Conservation (phyloP, 2,888 invertebrate genomes). For the Tenthredo mesomela region DNA sequence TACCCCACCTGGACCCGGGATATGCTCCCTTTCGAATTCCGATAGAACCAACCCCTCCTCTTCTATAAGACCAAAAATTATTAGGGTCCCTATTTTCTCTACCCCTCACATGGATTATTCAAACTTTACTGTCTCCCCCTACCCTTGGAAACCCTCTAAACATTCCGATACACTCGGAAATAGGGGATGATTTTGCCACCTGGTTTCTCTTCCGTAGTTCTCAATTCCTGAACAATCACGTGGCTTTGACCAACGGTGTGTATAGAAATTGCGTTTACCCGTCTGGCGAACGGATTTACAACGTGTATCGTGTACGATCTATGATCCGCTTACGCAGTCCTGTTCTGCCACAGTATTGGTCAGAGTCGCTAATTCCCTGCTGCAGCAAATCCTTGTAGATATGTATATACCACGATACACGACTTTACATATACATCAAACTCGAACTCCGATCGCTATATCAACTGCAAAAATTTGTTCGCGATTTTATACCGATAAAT, state of each 20-base stretch:
- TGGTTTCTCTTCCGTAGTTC: slow-evolving; percentile 20
- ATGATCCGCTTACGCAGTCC: slow-evolving; percentile 49
- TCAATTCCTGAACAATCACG: neutral
- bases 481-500: neutral
- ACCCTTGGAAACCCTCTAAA: slow-evolving; percentile 56
- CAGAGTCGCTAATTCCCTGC: slow-evolving; percentile 22
- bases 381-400: slow-evolving; percentile 1
- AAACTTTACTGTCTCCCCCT: slow-evolving; percentile 58
- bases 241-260: slow-evolving; percentile 63
- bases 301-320: slow-evolving; percentile 31
- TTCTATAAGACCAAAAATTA: slow-evolving; percentile 55
- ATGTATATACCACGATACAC: neutral
- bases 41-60: slow-evolving; percentile 7
- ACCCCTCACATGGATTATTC: slow-evolving; percentile 68
- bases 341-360: slow-evolving; percentile 26
- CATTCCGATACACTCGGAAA: slow-evolving; percentile 65
- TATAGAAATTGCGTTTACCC: slow-evolving; percentile 64
- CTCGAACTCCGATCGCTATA: neutral
- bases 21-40: slow-evolving; percentile 40
- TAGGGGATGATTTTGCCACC: slow-evolving; percentile 51
- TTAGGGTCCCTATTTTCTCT: slow-evolving; percentile 55
- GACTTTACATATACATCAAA: neutral
- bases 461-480: neutral
- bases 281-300: slow-evolving; percentile 56
- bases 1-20: slow-evolving; percentile 46